Percentiles rank a stretch among this genome's conserved stretches.
Evolutionary conservation across 2,797 vertebrate species (phyloP).

Genomic region (Carduelis carduelis): DNA sequence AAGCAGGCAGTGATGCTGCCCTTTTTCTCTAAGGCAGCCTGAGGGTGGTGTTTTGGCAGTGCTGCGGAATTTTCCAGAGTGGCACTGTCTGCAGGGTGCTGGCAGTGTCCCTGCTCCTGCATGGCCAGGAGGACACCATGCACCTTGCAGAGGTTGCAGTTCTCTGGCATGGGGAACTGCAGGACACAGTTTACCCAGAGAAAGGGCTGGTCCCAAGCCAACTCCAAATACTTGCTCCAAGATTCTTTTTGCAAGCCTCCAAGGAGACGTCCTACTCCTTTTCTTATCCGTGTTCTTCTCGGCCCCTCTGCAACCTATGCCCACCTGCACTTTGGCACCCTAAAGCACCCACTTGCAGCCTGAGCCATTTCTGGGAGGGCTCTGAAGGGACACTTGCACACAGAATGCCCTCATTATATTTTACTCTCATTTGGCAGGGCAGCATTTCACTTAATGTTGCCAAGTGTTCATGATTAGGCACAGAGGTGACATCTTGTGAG

Average conservation of each 20-base stretch:
- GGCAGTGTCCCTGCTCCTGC: neutral
- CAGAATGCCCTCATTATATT: neutral
- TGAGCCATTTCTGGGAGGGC: neutral
- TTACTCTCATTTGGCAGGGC: neutral
- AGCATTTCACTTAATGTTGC: neutral
- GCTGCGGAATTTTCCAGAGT: neutral
- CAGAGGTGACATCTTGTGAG: neutral
- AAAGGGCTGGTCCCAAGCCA: neutral
- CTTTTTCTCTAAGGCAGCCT: neutral
- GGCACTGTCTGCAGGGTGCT: neutral
- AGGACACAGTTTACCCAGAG: neutral
- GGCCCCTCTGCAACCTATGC: neutral
- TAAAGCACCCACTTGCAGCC: neutral
- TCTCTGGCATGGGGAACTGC: neutral
- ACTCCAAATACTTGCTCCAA: neutral
- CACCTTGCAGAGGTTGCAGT: neutral
- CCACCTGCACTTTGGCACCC: neutral
- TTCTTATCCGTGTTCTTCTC: neutral
- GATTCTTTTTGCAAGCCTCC: neutral
- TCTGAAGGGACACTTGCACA: neutral
- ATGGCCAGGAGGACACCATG: accelerated
- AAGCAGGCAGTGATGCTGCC: neutral
- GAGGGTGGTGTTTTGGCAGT: neutral
- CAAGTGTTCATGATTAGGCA: neutral
- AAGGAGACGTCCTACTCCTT: neutral